These are phyloP conservation scores for Eledona agricola DNA, from an alignment of 2,888 invertebrate genomes.

Conservation along the genomic window DNA sequence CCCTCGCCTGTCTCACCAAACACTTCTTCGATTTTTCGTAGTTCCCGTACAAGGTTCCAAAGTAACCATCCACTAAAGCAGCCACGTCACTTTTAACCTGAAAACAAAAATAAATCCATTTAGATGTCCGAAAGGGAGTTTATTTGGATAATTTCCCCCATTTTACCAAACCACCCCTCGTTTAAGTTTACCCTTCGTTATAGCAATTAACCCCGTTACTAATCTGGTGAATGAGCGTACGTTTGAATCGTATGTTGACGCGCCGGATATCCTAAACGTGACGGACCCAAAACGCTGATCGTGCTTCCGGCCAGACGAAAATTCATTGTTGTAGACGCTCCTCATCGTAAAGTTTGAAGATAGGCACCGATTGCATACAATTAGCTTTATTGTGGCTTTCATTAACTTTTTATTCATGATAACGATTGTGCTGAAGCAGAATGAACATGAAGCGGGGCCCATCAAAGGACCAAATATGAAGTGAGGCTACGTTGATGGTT, in stretches of 20 bases:
- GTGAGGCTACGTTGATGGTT: constrained; percentile 18
- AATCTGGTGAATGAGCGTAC: too few species aligned
- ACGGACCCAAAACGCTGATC: constrained; percentile 45
- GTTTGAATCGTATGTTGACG: constrained; percentile 15
- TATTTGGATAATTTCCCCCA: neutral
- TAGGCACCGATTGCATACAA: constrained; percentile 21
- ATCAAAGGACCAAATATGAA: constrained; percentile 18
- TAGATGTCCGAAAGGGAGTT: constrained; percentile 1
- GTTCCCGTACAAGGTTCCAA: constrained; percentile 71
- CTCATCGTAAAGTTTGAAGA: constrained; percentile 23
- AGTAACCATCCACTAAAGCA: constrained; percentile 69
- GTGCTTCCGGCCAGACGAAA: constrained; percentile 45
- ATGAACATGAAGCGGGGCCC: constrained; percentile 25
- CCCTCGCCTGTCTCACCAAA: constrained; percentile 74
- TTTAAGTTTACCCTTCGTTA: neutral
- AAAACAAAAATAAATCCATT: constrained; percentile 39
- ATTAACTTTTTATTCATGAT: constrained; percentile 38
- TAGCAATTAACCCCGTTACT: too few species aligned
- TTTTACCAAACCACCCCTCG: constrained; percentile 1
- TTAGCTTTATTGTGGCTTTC: constrained; percentile 37
- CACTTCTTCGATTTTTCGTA: constrained; percentile 68
- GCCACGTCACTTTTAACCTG: constrained; percentile 61
- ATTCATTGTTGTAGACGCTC: constrained; percentile 31
- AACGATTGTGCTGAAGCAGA: constrained; percentile 11
- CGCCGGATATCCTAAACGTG: constrained; percentile 50